Conservation (phyloP, 2,797 vertebrate genomes). For the Nannoperca australis region DNA sequence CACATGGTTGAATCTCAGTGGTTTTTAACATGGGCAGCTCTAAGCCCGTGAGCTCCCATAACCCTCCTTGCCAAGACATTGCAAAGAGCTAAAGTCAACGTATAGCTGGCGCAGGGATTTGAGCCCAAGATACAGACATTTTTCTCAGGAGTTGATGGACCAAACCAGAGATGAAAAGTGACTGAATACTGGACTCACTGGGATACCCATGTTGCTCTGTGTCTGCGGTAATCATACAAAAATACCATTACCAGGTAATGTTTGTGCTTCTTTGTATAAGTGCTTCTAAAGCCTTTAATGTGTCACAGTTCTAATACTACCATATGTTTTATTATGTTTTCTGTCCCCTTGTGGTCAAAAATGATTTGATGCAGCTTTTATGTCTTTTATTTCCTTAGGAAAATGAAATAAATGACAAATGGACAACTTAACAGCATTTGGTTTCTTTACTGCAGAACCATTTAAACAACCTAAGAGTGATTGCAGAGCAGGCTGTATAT, state of each 20-base stretch:
- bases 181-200: neutral
- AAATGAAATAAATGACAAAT: neutral
- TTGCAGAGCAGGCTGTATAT: neutral
- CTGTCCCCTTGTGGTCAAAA: neutral
- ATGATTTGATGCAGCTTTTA: neutral
- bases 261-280: no score
- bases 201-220: neutral
- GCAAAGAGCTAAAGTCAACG: slow-evolving; percentile 25
- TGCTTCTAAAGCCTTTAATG: neutral
- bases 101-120: slow-evolving; percentile 3
- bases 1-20: slow-evolving; percentile 37
- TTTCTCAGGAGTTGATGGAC: neutral
- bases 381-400: neutral
- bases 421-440: neutral
- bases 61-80: slow-evolving; percentile 18
- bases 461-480: neutral
- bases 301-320: neutral
- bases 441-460: neutral
- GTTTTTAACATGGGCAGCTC: slow-evolving; percentile 8
- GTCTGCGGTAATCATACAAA: neutral
- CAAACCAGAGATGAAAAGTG: neutral
- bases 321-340: neutral
- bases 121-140: slow-evolving; percentile 13
- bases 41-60: slow-evolving; percentile 16
- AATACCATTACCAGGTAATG: neutral